Evolutionary conservation across 2,797 vertebrate species (phyloP), one percentile per base, ranked within the genome.

Genomic region (Clarias pachynema): DNA sequence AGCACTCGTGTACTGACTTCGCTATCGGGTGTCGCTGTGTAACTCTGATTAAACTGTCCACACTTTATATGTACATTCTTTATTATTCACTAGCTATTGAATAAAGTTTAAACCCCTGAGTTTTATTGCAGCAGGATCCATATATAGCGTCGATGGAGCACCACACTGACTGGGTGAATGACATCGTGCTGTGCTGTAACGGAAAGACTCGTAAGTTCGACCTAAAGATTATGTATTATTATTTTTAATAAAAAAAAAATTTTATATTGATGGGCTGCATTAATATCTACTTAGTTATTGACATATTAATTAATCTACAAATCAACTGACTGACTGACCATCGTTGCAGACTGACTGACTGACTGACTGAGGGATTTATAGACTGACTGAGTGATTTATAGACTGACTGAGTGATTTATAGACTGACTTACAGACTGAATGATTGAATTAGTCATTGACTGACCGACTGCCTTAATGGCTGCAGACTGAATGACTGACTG

Each of bases 131-230:
- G 98, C 98, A 99, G 97, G 98, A 99, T 84, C 97, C 98, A 0
- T 99, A 99, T 75, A 99, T 99, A 91, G 97, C 98, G 56, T 99
- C 98, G 31, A 99, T 99, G 98, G 98, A 99, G 90, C 98, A 99
- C 92, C 98, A 99, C 79, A 99, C 98, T 4, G 98, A 99, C 86
- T 99, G 98, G 98, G 98, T 99, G 85, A 99, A 99, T 86, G 98
- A 99, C 91, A 98, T 99, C 87, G 97, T 99, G n/a, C 97, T 99
- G 72, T 99, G 98, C 89, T 99, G 98, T 93, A 99, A 98, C 92
- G 98, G 98, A 73, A 99, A 99, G 94, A 99, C 98, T 37, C 93
- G 98, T 99, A 91, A 96, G 98, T 87, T 29, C 56, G 4, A 26
- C 4, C 57, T 80, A 49, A 31, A 0, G 34, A 16, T 18, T 22